Percentiles rank a stretch among this genome's conserved stretches.
These are phyloP conservation scores for Rhyzopertha dominica DNA, from an alignment of 1,140 invertebrate species.

Conservation along the genomic window DNA sequence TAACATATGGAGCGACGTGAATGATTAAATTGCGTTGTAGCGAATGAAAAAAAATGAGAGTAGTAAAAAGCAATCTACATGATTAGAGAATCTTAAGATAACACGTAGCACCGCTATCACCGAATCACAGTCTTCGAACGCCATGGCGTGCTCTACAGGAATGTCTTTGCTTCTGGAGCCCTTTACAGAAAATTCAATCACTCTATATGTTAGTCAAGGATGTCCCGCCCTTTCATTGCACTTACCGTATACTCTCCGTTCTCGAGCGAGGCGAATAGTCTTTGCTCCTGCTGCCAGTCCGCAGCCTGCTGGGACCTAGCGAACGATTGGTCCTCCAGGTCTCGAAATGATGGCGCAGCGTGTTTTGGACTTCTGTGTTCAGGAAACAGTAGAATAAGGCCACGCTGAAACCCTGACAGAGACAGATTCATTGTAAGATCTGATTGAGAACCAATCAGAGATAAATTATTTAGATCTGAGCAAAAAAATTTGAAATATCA, in stretches of 20 bases:
- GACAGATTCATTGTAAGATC: no score
- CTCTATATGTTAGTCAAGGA: neutral
- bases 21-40: no score
- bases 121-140: neutral
- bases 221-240: no score
- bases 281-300: slow-evolving; percentile 56
- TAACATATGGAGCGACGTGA: no score
- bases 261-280: slow-evolving; percentile 74
- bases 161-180: neutral
- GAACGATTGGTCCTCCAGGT: slow-evolving; percentile 68
- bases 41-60: neutral
- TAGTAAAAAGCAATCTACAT: slow-evolving; percentile 1
- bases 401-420: slow-evolving; percentile 82
- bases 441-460: no score
- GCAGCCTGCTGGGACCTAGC: slow-evolving; percentile 57
- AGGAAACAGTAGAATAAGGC: slow-evolving; percentile 88
- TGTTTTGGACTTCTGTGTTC: slow-evolving; percentile 86
- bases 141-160: neutral
- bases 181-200: neutral
- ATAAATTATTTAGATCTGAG: no score
- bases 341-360: slow-evolving; percentile 72
- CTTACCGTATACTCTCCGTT: slow-evolving; percentile 71
- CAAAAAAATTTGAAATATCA: no score
- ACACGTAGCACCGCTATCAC: neutral
- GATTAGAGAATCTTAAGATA: neutral